These are phyloP conservation scores for Apolygus lucorum DNA, from an alignment of 1,140 invertebrate genomes.

Conservation along the genomic window DNA sequence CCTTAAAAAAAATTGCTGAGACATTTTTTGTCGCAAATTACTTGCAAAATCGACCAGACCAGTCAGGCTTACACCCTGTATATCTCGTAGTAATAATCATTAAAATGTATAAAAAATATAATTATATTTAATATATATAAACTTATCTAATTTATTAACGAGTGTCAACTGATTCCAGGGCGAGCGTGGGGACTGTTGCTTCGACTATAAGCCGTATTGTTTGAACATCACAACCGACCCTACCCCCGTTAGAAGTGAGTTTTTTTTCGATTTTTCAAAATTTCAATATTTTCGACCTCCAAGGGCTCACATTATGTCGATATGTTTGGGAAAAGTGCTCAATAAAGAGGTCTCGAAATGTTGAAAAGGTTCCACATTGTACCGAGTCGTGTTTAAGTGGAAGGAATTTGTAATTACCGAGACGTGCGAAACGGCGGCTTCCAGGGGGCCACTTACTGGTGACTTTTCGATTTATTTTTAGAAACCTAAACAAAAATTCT, in stretches of 20 bases:
- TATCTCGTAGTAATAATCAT: too few relatives aligned
- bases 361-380: neutral
- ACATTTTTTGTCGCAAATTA: too few relatives aligned
- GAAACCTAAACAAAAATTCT: too few relatives aligned
- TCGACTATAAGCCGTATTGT: slow-evolving; percentile 70
- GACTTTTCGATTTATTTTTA: too few relatives aligned
- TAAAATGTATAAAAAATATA: too few relatives aligned
- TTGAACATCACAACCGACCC: slow-evolving; percentile 39
- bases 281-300: neutral
- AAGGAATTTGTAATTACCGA: too few relatives aligned
- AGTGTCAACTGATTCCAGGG: neutral
- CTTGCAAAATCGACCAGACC: too few relatives aligned
- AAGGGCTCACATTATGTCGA: neutral
- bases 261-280: neutral
- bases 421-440: too few relatives aligned
- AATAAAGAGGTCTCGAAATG: neutral
- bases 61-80: too few relatives aligned
- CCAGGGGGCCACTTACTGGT: too few relatives aligned
- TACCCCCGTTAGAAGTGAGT: neutral
- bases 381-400: neutral
- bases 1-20: too few relatives aligned
- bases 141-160: neutral
- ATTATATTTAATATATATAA: neutral
- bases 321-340: too few relatives aligned
- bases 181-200: slow-evolving; percentile 69